These are phyloP conservation scores for Cydia strobilella DNA, from an alignment of 1,140 invertebrate genomes.

Conservation along the genomic window DNA sequence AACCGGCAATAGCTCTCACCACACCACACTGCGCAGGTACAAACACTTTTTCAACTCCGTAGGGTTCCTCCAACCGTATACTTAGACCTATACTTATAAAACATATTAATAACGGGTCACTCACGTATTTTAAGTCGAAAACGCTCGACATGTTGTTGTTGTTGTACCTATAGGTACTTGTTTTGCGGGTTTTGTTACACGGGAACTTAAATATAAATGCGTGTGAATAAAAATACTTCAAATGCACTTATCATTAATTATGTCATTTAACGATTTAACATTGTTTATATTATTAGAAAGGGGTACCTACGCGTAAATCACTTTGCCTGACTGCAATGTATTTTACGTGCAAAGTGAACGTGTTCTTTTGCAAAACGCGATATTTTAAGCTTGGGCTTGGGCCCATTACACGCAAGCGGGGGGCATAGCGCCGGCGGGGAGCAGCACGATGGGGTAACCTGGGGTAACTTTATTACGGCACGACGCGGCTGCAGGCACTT, in stretches of 20 bases:
- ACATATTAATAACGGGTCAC: no score
- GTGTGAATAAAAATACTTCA: not conserved
- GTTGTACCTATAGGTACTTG: not conserved
- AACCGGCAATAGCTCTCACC: conserved; percentile 9
- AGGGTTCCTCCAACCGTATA: not conserved
- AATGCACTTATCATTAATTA: not conserved
- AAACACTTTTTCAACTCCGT: conserved; percentile 7
- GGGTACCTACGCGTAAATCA: no score
- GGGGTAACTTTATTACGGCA: conserved; percentile 13
- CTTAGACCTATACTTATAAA: no score
- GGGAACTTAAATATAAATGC: not conserved
- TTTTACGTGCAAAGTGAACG: not conserved
- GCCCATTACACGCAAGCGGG: conserved; percentile 12
- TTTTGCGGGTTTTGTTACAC: conserved; percentile 17
- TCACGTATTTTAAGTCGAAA: no score
- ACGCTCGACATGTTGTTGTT: no score
- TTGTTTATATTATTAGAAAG: no score
- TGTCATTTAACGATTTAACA: not conserved
- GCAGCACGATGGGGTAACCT: not conserved
- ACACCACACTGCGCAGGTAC: conserved; percentile 15
- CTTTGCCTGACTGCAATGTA: no score
- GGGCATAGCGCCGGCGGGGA: not conserved
- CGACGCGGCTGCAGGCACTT: not conserved
- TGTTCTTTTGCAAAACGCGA: conserved; percentile 10
- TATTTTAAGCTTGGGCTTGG: not conserved